Percentiles rank a stretch among this genome's conserved stretches.
Evolutionary conservation across 1,140 invertebrate genomes (phyloP).

Genomic region (Drosophila sp.): DNA sequence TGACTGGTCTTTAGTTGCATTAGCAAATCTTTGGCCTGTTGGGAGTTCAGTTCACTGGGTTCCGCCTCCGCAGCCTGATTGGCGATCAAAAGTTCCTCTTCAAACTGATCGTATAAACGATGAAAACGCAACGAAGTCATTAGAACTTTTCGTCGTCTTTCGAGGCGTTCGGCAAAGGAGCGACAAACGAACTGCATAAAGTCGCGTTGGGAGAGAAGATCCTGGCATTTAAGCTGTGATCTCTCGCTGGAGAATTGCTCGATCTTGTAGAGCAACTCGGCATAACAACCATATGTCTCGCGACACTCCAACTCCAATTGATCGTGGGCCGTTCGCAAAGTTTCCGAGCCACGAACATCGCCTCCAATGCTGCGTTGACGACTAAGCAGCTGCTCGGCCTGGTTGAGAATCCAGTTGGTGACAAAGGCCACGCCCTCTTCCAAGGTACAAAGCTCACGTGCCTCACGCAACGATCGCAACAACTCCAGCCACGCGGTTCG

Average conservation of each 20-base stretch:
- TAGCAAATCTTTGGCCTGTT: conserved; percentile 86
- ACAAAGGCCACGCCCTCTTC: conserved; percentile 89
- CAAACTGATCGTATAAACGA: conserved; percentile 90
- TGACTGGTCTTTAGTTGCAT: conserved; percentile 87
- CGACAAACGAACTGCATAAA: conserved; percentile 93
- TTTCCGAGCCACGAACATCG: conserved; percentile 89
- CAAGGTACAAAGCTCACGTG: conserved; percentile 87
- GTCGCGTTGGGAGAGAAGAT: conserved; percentile 88
- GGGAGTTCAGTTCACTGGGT: conserved; percentile 85
- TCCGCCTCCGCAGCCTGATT: conserved; percentile 72
- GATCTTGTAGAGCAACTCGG: conserved; percentile 90
- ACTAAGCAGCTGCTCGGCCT: conserved; percentile 89
- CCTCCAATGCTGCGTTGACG: conserved; percentile 89
- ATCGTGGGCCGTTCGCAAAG: conserved; percentile 90
- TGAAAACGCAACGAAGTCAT: conserved; percentile 92
- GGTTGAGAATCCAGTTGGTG: conserved; percentile 91
- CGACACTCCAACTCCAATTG: conserved; percentile 91
- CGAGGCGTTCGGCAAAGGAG: conserved; percentile 91
- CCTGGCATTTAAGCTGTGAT: conserved; percentile 84
- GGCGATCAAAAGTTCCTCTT: conserved; percentile 87
- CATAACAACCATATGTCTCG: conserved; percentile 91
- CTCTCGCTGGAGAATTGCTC: conserved; percentile 86
- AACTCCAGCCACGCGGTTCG: conserved; percentile 87
- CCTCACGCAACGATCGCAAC: conserved; percentile 86
- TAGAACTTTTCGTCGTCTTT: conserved; percentile 90